Evolutionary conservation across 2,113 vertebrate species (phyloP), one percentile per base, ranked within the genome.

Genomic region (Catharus bicknelli): DNA sequence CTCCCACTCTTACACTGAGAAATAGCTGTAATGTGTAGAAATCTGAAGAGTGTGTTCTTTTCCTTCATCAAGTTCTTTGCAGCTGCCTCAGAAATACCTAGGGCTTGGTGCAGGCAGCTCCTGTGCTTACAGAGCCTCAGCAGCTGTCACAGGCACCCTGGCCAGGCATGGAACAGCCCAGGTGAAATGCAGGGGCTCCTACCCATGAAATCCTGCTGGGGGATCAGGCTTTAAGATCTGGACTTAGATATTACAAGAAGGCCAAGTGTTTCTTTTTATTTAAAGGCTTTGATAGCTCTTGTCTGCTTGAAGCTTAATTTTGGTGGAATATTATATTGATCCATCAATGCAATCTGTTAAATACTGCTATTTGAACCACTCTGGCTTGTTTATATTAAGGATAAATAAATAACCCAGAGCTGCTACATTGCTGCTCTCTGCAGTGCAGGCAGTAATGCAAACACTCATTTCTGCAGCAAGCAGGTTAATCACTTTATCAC

Each of bases 401-500:
- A 81, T 64, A 84, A 84, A 88, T 66, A 89, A 89, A 88, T 51
- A 86, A 90, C 53, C 66, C 38, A 32, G 80, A 90, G 87, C 38
- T 87, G 74, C 73, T 93, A 38, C 38, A 67, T 53, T 89, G 91
- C 40, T 14, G 45, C 79, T 63, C 93, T 88, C 69, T 91, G 62
- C 64, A 83, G 42, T 82, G 85, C 34, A 43, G 69, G 26, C 48
- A 80, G 61, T 83, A 83, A 68, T 61, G 55, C 82, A 87, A 91
- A 67, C 27, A 16, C 38, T 90, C 93, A 61, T 36, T 92, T 91
- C 59, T 79, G 38, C 68, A 73, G 54, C 4, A 38, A 93, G 64
- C 64, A 77, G 47, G 70, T 91, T 90, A 62, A 77, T 81, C 42
- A 57, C 61, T 77, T 77, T 38, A 83, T 87, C 51, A 26, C 55